phyloP scores from a whole-genome alignment of 2,888 invertebrate genomes.

The Autographa gamma region DNA sequence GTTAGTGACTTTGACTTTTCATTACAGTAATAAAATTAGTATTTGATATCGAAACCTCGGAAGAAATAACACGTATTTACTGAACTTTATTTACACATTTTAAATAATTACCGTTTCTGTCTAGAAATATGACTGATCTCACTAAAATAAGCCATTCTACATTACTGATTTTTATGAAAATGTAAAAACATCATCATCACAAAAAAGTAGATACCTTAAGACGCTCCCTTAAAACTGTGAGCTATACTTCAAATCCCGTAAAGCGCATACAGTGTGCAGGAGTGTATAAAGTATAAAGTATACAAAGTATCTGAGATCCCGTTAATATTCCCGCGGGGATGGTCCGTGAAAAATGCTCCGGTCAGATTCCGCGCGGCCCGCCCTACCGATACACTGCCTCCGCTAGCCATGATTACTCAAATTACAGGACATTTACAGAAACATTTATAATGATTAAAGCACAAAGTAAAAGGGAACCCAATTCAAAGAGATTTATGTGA shows the following conservation, averaged over 20 bases:
- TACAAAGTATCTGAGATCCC: conserved; percentile 53
- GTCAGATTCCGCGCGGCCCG: conserved; percentile 56
- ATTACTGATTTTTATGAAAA: too few relatives aligned
- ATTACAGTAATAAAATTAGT: neutral
- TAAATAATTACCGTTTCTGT: too few relatives aligned
- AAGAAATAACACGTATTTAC: neutral
- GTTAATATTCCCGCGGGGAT: conserved; percentile 60
- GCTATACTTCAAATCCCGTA: conserved; percentile 30
- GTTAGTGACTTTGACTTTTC: neutral
- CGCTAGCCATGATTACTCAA: conserved; percentile 11
- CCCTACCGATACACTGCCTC: conserved; percentile 47
- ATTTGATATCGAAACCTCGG: neutral
- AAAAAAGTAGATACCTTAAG: too few relatives aligned
- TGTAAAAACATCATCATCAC: too few relatives aligned
- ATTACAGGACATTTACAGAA: conserved; percentile 7
- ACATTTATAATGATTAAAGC: neutral
- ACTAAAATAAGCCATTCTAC: too few relatives aligned
- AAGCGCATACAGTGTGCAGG: conserved; percentile 22
- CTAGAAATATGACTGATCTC: too few relatives aligned
- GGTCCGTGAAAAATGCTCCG: conserved; percentile 62
- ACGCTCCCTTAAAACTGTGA: neutral
- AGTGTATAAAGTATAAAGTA: conserved; percentile 40
- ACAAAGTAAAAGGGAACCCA: too few relatives aligned
- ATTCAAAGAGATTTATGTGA: too few relatives aligned
- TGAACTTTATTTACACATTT: neutral